These are phyloP conservation scores for Drosophila mayri DNA, from an alignment of 1,140 invertebrate genomes.

Conservation along the genomic window DNA sequence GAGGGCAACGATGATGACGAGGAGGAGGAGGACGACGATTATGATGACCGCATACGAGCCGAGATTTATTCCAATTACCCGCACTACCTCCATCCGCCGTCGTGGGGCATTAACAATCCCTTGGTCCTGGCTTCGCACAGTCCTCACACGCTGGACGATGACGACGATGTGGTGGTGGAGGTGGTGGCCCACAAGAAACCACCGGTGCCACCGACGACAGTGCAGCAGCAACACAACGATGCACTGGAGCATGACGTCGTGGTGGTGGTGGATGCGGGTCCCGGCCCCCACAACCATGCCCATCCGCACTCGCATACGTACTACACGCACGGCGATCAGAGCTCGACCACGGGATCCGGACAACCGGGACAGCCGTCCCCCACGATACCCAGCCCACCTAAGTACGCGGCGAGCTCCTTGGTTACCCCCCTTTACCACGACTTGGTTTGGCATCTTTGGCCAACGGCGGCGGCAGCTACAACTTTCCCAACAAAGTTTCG, in stretches of 20 bases:
- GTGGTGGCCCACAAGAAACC: slow-evolving; percentile 35
- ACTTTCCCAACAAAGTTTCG: slow-evolving; percentile 56
- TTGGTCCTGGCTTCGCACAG: slow-evolving; percentile 81
- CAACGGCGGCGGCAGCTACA: slow-evolving; percentile 12
- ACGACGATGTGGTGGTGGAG: slow-evolving; percentile 75
- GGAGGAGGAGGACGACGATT: slow-evolving; percentile 75
- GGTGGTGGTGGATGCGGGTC: slow-evolving; percentile 75
- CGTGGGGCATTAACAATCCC: slow-evolving; percentile 82
- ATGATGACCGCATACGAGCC: slow-evolving; percentile 82
- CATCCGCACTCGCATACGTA: slow-evolving; percentile 64
- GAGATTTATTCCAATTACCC: slow-evolving; percentile 84
- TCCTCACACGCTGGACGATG: slow-evolving; percentile 74
- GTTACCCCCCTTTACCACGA: slow-evolving; percentile 7
- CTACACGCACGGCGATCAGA: slow-evolving; percentile 68
- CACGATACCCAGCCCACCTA: slow-evolving; percentile 51
- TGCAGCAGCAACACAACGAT: slow-evolving; percentile 27
- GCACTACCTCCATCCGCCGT: slow-evolving; percentile 81
- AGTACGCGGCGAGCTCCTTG: slow-evolving; percentile 51
- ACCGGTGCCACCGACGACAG: slow-evolving; percentile 9
- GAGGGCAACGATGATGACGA: slow-evolving; percentile 37
- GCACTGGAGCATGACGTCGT: slow-evolving; percentile 72
- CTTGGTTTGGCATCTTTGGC: slow-evolving; percentile 46
- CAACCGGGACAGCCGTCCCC: slow-evolving; percentile 12
- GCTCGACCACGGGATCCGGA: slow-evolving; percentile 46
- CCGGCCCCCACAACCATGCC: slow-evolving; percentile 54